These are phyloP conservation scores for Hermaeophaga mercurialis DNA, from an alignment of 2,888 invertebrate genomes.

Conservation along the genomic window DNA sequence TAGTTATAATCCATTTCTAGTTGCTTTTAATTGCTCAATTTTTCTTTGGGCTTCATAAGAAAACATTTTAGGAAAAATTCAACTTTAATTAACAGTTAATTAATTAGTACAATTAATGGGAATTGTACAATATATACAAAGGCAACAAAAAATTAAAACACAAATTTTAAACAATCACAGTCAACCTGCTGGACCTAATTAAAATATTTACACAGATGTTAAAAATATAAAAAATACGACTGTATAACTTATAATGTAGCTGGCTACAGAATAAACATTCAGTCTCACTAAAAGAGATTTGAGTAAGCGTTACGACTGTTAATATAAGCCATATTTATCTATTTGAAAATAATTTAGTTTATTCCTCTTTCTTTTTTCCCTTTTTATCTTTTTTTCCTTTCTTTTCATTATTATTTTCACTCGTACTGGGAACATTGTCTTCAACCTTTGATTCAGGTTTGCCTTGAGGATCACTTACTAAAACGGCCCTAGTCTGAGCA, in stretches of 20 bases:
- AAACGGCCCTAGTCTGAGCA: too few species aligned
- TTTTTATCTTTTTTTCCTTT: slow-evolving; percentile 24
- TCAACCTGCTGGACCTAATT: slow-evolving; percentile 36
- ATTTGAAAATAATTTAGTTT: neutral
- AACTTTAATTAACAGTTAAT: slow-evolving; percentile 24
- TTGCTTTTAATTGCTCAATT: too few species aligned
- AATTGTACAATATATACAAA: slow-evolving; percentile 45
- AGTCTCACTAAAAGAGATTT: slow-evolving; percentile 35
- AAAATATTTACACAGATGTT: slow-evolving; percentile 29
- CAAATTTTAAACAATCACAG: slow-evolving; percentile 44
- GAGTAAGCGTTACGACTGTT: slow-evolving; percentile 41
- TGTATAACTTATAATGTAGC: slow-evolving; percentile 28
- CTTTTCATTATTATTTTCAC: neutral
- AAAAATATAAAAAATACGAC: slow-evolving; percentile 29
- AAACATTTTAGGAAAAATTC: slow-evolving; percentile 12
- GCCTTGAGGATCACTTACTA: neutral
- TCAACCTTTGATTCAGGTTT: neutral
- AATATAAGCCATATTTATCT: slow-evolving; percentile 22
- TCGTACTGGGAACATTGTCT: neutral
- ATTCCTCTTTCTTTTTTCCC: slow-evolving; percentile 7
- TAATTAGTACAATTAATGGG: slow-evolving; percentile 17
- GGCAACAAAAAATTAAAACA: slow-evolving; percentile 30
- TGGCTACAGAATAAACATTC: slow-evolving; percentile 31
- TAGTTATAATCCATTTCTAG: too few species aligned
- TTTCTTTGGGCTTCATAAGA: too few species aligned